Conservation (phyloP, 2,888 invertebrate genomes). For the Hypolimnas misippus region DNA sequence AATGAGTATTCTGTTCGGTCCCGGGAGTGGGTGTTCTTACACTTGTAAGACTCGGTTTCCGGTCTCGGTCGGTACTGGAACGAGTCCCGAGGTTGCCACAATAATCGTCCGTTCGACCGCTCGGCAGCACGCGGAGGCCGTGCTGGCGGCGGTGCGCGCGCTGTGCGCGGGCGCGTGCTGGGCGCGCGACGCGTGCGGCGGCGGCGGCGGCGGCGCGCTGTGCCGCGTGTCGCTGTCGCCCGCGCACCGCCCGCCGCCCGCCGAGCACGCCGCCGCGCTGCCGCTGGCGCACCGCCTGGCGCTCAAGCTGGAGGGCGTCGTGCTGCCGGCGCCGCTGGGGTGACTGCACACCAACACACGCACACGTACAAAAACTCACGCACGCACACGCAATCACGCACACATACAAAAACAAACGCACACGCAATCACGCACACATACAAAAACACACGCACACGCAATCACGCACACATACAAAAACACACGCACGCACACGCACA, state of each 20-base stretch:
- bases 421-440: no score
- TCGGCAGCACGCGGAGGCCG: constrained; percentile 68
- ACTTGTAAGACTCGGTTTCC: no score
- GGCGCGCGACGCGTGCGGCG: constrained; percentile 91
- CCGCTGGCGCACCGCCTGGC: constrained; percentile 94
- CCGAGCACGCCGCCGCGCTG: constrained; percentile 93
- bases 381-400: neutral
- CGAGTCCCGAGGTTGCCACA: no score
- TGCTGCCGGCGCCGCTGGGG: constrained; percentile 84
- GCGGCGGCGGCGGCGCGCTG: constrained; percentile 86
- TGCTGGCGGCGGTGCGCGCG: constrained; percentile 60
- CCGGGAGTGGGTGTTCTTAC: no score
- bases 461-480: neutral
- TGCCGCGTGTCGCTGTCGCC: constrained; percentile 76
- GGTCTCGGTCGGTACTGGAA: no score
- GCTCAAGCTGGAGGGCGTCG: constrained; percentile 96
- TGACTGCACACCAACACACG: neutral
- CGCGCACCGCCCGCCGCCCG: constrained; percentile 76
- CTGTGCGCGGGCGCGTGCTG: constrained; percentile 91
- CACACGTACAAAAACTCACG: neutral
- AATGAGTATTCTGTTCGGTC: no score
- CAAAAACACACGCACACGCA: no score
- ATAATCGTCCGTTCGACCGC: no score
- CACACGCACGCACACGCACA: neutral
- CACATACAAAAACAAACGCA: no score